Evolutionary conservation across 2,113 vertebrate species (phyloP), one percentile per base, ranked within the genome.

Genomic region (Balaeniceps rex): DNA sequence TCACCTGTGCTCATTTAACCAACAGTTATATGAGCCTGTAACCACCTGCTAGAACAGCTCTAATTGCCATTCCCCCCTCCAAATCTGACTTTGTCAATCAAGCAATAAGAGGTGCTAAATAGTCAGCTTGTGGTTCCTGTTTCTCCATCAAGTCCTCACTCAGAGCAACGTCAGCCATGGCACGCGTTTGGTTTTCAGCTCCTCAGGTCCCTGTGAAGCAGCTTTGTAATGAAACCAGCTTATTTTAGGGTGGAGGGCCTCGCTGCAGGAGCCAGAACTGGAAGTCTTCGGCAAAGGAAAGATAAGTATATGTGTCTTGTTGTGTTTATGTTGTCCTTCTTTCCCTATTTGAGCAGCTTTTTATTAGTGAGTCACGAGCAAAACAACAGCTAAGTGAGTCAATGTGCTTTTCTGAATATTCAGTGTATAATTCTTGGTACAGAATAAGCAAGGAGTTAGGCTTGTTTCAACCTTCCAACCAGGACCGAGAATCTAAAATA

Each of bases 151-250:
- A 2, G 44, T 54, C 42, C 33, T 65, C 31, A 0, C 12, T 47
- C 31, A 7, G 26, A 57, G 60, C 6, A 11, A 0, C 0, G 0
- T 25, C 4, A 8, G 19, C 23, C 4, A 0, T 4, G 26, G 17
- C 0, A 2, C 0, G 1, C 0, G 0, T 14, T 57, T 22, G 9
- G 4, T 12, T 83, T 44, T 34, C 10, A 8, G 21, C 4, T 82
- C 33, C 28, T 4, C 6, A 57, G 9, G 19, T 14, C 12, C 5
- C 4, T 19, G 34, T 8, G 38, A 34, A 72, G 58, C 4, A 9
- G 6, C 12, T 65, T 49, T 26, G 19, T 33, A 5, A 7, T 4
- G 7, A 49, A 64, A 14, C 2, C n/a, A 12, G 5, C 4, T 69
- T 22, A 1, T 28, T 87, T 68, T 33, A 5, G 14, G 16, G 12